Base-by-base conservation (phyloP, 2,888 invertebrate genomes). In the Cosmopolites sordidus region DNA sequence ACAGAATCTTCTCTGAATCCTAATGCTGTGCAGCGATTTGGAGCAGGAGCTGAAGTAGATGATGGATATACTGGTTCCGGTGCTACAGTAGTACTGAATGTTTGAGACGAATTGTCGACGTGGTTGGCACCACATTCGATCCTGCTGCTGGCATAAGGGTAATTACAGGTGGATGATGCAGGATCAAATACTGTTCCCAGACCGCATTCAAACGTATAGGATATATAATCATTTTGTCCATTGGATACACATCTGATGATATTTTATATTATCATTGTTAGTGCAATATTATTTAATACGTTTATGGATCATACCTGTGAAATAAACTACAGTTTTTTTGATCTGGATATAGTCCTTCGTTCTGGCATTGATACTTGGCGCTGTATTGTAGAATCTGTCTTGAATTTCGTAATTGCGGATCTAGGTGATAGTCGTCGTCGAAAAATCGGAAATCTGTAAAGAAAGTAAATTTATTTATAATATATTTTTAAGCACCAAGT, bases 171-270 rank as follows among this genome's bases (percentile, higher is more conserved):
- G 65, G 79, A 79, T 29, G 78, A 77, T 17, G 79, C 76, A 33
- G 82, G 80, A 66, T 89, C 87, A 67, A 84, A 91, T 17, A 89
- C 83, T 1, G 89, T 87, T 11, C 86, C 87, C 30, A 82, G 80
- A 14, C 83, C 85, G 67, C 91, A 91, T 70, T 83, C 80, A 70
- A 88, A 87, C 76, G 77, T 75, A 61, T 81, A 84, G 11, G 82
- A 77, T 5, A 79, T 80, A 57, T 79, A 77, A 60, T 74, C 76
- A 39, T 76, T 76, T 52, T 75, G 75, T 52, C 79, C 79, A 66
- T 80, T 81, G 62, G 79, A 77, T 14, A 87, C 81, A 62, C 91
- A 91, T 65, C 89, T 79, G 15, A 16, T 15, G 15, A 40, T 16
- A 43, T 37, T 16, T n/a, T 9, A 6, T 14, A 17, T 48, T 11